Evolutionary conservation across 53 echinoderm and acorn worm genomes (phyloP).

Genomic region (Henricia sp.): DNA sequence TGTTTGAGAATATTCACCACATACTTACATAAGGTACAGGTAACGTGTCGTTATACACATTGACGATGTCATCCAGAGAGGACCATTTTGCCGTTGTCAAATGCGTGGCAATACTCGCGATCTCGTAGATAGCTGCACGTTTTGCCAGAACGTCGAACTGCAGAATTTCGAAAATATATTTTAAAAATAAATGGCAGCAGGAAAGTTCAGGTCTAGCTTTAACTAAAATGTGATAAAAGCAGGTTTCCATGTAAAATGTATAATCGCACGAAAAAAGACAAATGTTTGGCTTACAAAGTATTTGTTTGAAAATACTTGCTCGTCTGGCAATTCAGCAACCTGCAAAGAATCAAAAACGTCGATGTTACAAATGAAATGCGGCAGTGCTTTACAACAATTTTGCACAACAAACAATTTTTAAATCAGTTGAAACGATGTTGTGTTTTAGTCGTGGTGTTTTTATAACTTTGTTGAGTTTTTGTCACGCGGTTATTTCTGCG

Average conservation of each 20-base stretch:
- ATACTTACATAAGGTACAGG: slow-evolving; percentile 55
- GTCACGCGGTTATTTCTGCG: no score
- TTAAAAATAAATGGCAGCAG: background rate
- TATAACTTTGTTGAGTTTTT: no score
- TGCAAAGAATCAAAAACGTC: background rate
- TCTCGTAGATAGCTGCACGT: background rate
- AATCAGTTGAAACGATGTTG: no score
- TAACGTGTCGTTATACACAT: slow-evolving; percentile 37
- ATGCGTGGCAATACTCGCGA: background rate
- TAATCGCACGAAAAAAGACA: no score
- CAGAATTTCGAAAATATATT: background rate
- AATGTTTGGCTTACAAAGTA: slow-evolving; percentile 41
- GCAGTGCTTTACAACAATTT: no score
- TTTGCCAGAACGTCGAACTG: slow-evolving; percentile 38
- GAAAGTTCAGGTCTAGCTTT: background rate
- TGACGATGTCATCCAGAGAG: slow-evolving; percentile 40
- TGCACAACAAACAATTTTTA: no score
- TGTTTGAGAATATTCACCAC: no score
- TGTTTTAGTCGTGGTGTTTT: no score
- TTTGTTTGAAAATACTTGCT: slow-evolving; percentile 43
- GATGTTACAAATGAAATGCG: background rate
- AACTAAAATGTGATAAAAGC: no score
- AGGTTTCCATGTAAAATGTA: no score
- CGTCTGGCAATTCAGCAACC: slow-evolving; percentile 26
- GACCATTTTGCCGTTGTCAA: slow-evolving; percentile 43